Evolutionary conservation across 2,888 invertebrate species (phyloP), one percentile per base, ranked within the genome.

Genomic region (Idaea dimidiata): DNA sequence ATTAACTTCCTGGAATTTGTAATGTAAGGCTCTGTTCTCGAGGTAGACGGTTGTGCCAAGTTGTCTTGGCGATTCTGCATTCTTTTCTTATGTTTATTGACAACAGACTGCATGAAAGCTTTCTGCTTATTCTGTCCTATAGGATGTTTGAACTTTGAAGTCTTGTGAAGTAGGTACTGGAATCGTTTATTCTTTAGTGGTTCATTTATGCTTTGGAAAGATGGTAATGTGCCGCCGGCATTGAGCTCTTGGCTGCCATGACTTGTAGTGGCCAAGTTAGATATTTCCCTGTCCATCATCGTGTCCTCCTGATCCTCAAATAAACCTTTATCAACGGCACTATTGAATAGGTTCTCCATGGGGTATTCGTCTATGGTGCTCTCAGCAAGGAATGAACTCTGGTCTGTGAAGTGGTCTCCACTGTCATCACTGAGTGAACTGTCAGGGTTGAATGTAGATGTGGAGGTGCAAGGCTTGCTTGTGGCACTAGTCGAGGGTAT

Each of bases 281-380:
- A 91, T 78, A 92, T 92, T 74, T 92, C 91, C 62, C 91, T 81
- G 70, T 92, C 92, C 89, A 91, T 88, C 87, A 90, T 87, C 18
- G 90, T 86, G 67, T 91, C 90, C 65, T 91, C 89, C 71, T 90
- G 88, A 56, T 91, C 88, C 69, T 91, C 88, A 78, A 92, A 91
- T 56, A 92, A 73, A 2, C 92, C 91, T 78, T 91, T 91, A 66
- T 92, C 92, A 58, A 91, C 89, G 18, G 90, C 91, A 86, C 87
- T 91, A 70, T 91, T 92, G 66, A 92, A 92, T 17, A 92, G 82
- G 74, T 91, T 91, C 69, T 92, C 92, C 92, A 93, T 93, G 33
- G 93, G 92, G 68, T 92, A 92, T 72, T 92, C 91, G 76, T 91
- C 92, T 74, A 91, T 91, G 60, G 91, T 89, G 71, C 86, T 92